Percentiles rank a stretch among this genome's conserved stretches.
phyloP scores from a whole-genome alignment of 2,113 vertebrate species.

The Myiozetetes cayanensis region DNA sequence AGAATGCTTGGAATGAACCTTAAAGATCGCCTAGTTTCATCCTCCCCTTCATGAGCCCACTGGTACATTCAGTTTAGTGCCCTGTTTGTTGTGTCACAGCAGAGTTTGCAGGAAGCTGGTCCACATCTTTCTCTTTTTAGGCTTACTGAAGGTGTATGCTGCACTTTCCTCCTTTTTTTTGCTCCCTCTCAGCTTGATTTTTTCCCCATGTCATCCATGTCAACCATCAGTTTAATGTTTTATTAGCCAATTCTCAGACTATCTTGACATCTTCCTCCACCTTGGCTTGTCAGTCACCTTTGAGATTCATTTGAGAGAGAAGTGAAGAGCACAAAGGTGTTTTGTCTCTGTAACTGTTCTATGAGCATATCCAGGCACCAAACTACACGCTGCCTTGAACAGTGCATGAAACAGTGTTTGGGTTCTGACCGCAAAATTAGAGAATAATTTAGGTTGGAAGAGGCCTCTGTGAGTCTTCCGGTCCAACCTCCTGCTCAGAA shows the following conservation, averaged over 20 bases:
- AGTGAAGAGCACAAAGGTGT: neutral
- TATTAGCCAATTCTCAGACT: neutral
- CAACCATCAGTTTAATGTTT: neutral
- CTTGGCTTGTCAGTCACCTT: neutral
- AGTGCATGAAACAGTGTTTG: neutral
- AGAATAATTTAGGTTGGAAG: neutral
- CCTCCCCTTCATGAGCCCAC: too few relatives aligned
- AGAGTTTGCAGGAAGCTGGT: neutral
- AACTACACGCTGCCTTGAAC: fast-evolving
- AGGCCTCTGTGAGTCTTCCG: neutral
- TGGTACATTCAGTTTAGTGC: neutral
- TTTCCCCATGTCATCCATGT: neutral
- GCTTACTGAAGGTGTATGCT: neutral
- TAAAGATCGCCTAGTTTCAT: neutral
- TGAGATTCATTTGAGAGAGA: neutral
- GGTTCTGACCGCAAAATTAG: neutral
- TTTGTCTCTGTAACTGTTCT: neutral
- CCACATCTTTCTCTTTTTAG: neutral
- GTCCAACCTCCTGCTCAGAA: neutral
- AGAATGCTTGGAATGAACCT: neutral
- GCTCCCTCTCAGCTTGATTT: neutral
- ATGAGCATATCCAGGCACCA: neutral
- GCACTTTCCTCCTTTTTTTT: neutral
- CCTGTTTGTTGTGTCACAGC: neutral
- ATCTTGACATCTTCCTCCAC: neutral